A percentile compares a stretch with the other conserved stretches of the same genome.
These are phyloP conservation scores for Megalops atlanticus DNA, from an alignment of 2,113 vertebrate genomes.

Conservation along the genomic window DNA sequence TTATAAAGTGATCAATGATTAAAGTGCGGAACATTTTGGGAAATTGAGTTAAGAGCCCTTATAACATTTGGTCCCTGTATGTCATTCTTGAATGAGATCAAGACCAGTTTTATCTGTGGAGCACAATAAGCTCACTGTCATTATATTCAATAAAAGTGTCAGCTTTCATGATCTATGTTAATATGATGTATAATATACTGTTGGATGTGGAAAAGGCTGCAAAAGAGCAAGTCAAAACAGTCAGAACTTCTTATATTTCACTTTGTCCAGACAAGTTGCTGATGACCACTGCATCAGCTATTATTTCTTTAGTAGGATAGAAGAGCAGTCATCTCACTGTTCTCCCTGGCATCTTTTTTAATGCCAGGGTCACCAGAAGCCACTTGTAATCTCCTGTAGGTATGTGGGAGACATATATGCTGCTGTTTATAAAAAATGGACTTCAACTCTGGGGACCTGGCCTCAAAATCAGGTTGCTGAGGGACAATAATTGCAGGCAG, in stretches of 20 bases:
- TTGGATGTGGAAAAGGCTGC: slow-evolving; percentile 45
- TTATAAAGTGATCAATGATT: no score
- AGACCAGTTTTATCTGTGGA: slow-evolving; percentile 72
- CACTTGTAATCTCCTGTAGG: slow-evolving; percentile 58
- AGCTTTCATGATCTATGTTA: slow-evolving; percentile 58
- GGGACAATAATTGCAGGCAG: slow-evolving; percentile 62
- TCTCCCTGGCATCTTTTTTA: slow-evolving; percentile 35
- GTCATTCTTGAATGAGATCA: slow-evolving; percentile 68
- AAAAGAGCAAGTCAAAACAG: slow-evolving; percentile 35
- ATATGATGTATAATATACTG: slow-evolving; percentile 67
- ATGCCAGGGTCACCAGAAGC: slow-evolving; percentile 53
- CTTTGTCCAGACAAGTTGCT: slow-evolving; percentile 14
- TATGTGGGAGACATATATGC: slow-evolving; percentile 27
- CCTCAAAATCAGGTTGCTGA: slow-evolving; percentile 49
- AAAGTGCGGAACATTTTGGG: slow-evolving; percentile 43
- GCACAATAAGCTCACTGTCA: slow-evolving; percentile 58
- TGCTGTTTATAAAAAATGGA: slow-evolving; percentile 47
- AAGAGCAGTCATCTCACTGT: slow-evolving; percentile 49
- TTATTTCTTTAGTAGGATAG: slow-evolving; percentile 30
- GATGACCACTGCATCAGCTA: slow-evolving; percentile 14
- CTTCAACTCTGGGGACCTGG: slow-evolving; percentile 53
- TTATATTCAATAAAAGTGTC: slow-evolving; percentile 77
- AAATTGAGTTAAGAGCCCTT: slow-evolving; percentile 58
- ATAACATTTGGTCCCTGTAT: slow-evolving; percentile 60
- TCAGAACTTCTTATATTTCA: slow-evolving; percentile 26